These are phyloP conservation scores for Chloropsis cyanopogon DNA, from an alignment of 2,113 vertebrate species.

Conservation along the genomic window DNA sequence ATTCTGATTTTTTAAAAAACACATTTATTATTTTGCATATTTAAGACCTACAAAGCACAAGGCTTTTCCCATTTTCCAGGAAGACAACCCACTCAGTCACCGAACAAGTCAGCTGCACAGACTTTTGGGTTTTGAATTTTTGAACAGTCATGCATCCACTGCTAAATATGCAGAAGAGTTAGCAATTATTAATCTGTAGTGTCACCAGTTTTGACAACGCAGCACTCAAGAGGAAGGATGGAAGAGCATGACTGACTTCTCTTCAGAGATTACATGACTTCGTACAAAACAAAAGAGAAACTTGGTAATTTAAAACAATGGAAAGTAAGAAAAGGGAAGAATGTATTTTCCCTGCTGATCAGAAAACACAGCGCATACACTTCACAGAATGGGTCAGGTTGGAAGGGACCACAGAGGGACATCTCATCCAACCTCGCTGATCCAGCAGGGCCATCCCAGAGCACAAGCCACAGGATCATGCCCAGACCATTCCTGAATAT, in stretches of 20 bases:
- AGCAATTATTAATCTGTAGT: not conserved
- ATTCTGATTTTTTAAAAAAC: fast-evolving
- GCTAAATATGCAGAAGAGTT: not conserved
- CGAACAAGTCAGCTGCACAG: not conserved
- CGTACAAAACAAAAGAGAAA: not conserved
- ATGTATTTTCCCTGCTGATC: fast-evolving
- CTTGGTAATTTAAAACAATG: not conserved
- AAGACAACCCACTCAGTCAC: not conserved
- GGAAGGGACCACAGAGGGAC: not conserved
- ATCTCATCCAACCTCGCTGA: not conserved
- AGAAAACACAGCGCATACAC: not conserved
- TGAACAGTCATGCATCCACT: not conserved
- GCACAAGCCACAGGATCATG: not conserved
- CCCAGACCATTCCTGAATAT: not conserved
- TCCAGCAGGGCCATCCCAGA: too few species aligned
- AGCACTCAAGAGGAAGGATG: not conserved
- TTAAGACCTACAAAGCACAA: not conserved
- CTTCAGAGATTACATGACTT: not conserved
- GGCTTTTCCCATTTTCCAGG: not conserved
- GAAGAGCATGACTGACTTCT: not conserved
- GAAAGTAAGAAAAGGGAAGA: not conserved
- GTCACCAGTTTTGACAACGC: not conserved
- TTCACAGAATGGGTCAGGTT: not conserved
- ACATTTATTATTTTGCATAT: not conserved
- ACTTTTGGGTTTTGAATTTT: not conserved